Base-by-base conservation (phyloP, 1,140 invertebrate species). In the Bombus confusus region DNA sequence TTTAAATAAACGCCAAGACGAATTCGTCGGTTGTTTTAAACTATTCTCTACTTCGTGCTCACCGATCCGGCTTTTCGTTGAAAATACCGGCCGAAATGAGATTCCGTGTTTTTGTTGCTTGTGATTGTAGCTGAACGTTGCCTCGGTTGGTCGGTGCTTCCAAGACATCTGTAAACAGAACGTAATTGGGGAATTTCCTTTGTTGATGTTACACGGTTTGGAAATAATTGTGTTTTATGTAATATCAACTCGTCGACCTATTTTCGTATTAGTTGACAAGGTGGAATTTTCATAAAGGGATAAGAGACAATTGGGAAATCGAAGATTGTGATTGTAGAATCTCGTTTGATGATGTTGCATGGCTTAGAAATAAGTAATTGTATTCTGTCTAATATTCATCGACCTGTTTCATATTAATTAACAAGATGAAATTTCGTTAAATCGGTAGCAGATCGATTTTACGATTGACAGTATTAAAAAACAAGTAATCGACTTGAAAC, bases 1-100 rank as follows among this genome's bases (percentile, higher is more conserved):
- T 78, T 43, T 43, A 59, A 76, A 39, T 59, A 76, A 59, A 59
- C 34, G 12, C 34, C 25, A 76, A 76, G 52, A 59, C 34, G 52
- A 59, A 76, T 59, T 37, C 34, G 34, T 6, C 25, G 47, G 15
- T 59, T n/a, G 74, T 37, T 39, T 59, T 15, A 1, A 12, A 9
- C 52, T 34, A 57, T 76, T 76, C 28, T 37, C 12, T 22, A 15
- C 12, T 12, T 13, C 41, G 13, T 6, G n/a, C 6, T 57, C 39
- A 28, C 10, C 73, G 73, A 75, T 57, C 15, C 73, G 47, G 3
- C 31, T 12, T 28, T 59, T n/a, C 52, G 5, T n/a, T 41, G 71
- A 22, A n/a, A 41, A 39, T 22, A n/a, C 37, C 15, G 28, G 39
- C 12, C 1, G 15, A 73, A 73, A 73, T 73, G 71, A 43, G 37